A percentile compares a stretch with the other conserved stretches of the same genome.
phyloP scores from a whole-genome alignment of 2,888 invertebrate genomes.

The Ennomos fuscantarius region DNA sequence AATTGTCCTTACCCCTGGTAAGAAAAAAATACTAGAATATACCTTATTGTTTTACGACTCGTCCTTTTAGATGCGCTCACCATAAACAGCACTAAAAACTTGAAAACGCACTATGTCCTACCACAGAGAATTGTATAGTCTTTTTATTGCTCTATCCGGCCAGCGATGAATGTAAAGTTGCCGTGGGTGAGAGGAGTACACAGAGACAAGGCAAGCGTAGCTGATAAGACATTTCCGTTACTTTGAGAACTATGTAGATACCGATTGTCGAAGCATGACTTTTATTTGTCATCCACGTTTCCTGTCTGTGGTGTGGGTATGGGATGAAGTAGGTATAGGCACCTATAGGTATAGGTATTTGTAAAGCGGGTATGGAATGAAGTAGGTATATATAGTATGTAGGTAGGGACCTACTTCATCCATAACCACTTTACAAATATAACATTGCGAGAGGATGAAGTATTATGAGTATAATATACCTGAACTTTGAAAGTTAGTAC shows the following conservation, averaged over 20 bases:
- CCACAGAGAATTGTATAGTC: constrained; percentile 28
- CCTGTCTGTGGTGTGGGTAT: constrained; percentile 4
- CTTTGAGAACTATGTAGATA: constrained; percentile 48
- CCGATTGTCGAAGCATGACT: constrained; percentile 6
- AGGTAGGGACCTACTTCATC: too few relatives aligned
- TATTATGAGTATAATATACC: too few relatives aligned
- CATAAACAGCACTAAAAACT: constrained; percentile 16
- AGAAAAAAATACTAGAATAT: too few relatives aligned
- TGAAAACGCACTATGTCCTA: not conserved
- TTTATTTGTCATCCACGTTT: constrained; percentile 14
- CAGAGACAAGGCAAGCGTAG: constrained; percentile 54
- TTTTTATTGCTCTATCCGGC: constrained; percentile 31
- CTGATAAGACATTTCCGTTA: constrained; percentile 80
- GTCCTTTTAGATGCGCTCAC: constrained; percentile 12
- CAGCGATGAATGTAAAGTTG: constrained; percentile 50
- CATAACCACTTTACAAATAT: too few relatives aligned
- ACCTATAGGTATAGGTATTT: too few relatives aligned
- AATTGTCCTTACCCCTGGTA: too few relatives aligned
- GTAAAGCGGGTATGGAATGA: too few relatives aligned
- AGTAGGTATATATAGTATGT: too few relatives aligned
- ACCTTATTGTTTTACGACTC: constrained; percentile 4
- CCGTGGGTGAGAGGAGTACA: constrained; percentile 35
- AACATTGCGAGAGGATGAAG: too few relatives aligned
- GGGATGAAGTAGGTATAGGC: too few relatives aligned
- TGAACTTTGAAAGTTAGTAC: too few relatives aligned